phyloP scores from a whole-genome alignment of 2,888 invertebrate genomes.

The Ectropis crepuscularia region DNA sequence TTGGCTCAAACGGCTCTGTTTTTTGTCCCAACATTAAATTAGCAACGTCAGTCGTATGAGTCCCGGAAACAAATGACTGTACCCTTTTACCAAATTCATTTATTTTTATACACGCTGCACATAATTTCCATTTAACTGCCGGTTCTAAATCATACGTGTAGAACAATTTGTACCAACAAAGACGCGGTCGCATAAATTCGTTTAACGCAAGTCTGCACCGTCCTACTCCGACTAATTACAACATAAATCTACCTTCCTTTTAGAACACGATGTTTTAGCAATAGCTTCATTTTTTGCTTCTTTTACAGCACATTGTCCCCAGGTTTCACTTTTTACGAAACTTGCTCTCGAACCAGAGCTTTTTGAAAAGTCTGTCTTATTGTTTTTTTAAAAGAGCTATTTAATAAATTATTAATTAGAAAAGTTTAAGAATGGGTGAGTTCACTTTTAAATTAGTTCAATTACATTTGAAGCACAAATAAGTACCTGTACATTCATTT shows the following conservation, averaged over 20 bases:
- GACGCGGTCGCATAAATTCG: conserved; percentile 74
- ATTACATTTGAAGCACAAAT: too few species aligned
- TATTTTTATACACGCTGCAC: conserved; percentile 25
- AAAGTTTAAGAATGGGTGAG: too few species aligned
- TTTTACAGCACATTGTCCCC: conserved; percentile 34
- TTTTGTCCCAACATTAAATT: too few species aligned
- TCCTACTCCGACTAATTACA: conserved; percentile 73
- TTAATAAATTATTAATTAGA: too few species aligned
- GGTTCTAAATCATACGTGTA: conserved; percentile 61
- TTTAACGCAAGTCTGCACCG: conserved; percentile 66
- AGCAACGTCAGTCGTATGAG: too few species aligned
- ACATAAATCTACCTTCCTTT: conserved; percentile 77
- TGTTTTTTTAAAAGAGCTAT: conserved; percentile 16
- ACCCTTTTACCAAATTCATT: conserved; percentile 10
- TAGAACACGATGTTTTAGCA: conserved; percentile 55
- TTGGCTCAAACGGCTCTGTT: too few species aligned
- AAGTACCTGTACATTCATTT: too few species aligned
- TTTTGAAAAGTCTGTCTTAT: conserved; percentile 17
- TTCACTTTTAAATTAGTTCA: too few species aligned
- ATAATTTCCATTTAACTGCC: conserved; percentile 48
- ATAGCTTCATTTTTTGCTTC: conserved; percentile 24
- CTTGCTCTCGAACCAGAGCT: not conserved
- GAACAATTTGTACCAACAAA: conserved; percentile 70
- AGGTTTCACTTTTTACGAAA: conserved; percentile 24
- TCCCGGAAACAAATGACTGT: conserved; percentile 3